Evolutionary conservation across 2,888 invertebrate species (phyloP), one percentile per base, ranked within the genome.

Genomic region (Gibbula magus): DNA sequence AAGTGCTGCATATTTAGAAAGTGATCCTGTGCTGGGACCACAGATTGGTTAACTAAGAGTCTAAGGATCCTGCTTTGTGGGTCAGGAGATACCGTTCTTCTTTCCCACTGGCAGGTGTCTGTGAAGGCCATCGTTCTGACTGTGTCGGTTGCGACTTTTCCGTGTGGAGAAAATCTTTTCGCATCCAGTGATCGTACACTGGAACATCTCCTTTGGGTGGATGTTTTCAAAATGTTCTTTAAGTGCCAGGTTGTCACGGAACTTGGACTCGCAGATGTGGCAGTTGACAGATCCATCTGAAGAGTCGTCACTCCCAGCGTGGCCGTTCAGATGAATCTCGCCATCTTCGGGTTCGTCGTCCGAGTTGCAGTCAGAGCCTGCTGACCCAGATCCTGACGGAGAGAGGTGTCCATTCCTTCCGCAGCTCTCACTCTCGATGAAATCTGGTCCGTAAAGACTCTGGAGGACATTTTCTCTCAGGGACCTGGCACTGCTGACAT

Each of bases 91-190:
- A 3, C 85, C 83, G 45, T 84, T 86, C 77, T 82, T 83, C 66
- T 82, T 84, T 22, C 78, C 83, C 29, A 83, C 78, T 61, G 83
- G 66, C 35, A 89, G 82, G 83, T 91, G 86, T 70, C 89, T 83
- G 83, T 95, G 95, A 32, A 94, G 91, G 81, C 93, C 93, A 84
- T 95, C 95, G 86, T 95, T 95, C 88, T 96, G 96, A 81, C 95
- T 95, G 93, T 96, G 96, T 75, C 95, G 94, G 91, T 96, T 96
- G 82, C 96, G 94, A 86, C 96, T 95, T 84, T 96, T 96, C 86
- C 96, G 94, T 16, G 96, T 96, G 82, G 96, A 95, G 93, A 96
- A 97, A 74, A 96, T 95, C 87, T 96, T 95, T 75, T 95, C 95
- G 93, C 96, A 96, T 18, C 96, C 96, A 80, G 94, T 94, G 75